Conservation (phyloP, 2,113 vertebrate genomes). For the Entelurus aequoreus region DNA sequence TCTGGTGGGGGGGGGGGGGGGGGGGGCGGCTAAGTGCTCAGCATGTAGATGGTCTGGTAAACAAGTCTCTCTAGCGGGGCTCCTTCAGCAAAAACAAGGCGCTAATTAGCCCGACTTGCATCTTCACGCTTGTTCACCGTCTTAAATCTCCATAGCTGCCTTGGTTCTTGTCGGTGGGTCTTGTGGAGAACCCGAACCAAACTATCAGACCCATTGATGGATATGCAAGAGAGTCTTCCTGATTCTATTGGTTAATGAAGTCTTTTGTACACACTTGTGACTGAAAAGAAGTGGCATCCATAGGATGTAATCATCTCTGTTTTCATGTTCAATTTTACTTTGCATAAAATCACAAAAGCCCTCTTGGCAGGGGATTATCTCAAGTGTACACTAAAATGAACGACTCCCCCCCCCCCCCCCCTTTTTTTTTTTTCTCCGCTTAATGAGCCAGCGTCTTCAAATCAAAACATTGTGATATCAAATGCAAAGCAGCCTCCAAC, state of each 20-base stretch:
- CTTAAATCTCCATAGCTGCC: slow-evolving; percentile 31
- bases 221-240: not conserved
- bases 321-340: slow-evolving; percentile 8
- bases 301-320: not conserved
- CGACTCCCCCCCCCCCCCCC: not conserved
- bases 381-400: slow-evolving; percentile 12
- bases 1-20: slow-evolving; percentile 42
- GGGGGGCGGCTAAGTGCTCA: slow-evolving; percentile 33
- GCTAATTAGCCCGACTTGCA: slow-evolving; percentile 45
- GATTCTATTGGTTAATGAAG: not conserved
- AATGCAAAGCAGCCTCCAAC: not conserved
- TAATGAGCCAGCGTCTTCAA: not conserved
- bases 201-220: slow-evolving; percentile 31
- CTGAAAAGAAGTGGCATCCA: slow-evolving; percentile 13
- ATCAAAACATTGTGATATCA: slow-evolving; percentile 2
- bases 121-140: slow-evolving; percentile 24
- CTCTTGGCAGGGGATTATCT: slow-evolving; percentile 14
- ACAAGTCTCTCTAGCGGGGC: slow-evolving; percentile 40
- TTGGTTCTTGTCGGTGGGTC: slow-evolving; percentile 25
- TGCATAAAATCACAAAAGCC: slow-evolving; percentile 18
- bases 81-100: slow-evolving; percentile 33
- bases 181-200: slow-evolving; percentile 42
- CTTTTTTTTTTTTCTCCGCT: not conserved
- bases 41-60: slow-evolving; percentile 64
- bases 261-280: slow-evolving; percentile 45